phyloP scores from a whole-genome alignment of 2,113 vertebrate genomes.

The Spea bombifrons region DNA sequence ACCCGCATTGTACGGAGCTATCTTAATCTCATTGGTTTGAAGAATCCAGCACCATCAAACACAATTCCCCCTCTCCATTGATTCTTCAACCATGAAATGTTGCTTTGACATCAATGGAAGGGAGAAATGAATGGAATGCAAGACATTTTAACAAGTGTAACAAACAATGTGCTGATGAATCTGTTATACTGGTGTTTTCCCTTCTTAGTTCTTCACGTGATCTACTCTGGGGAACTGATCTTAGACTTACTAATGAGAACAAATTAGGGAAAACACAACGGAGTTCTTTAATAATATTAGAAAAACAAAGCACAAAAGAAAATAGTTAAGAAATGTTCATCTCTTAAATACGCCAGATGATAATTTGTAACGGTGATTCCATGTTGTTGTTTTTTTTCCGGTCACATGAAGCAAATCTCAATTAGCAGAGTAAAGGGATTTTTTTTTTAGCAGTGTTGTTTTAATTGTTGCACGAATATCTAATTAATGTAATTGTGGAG shows the following conservation, averaged over 20 bases:
- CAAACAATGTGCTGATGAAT: slow-evolving; percentile 40
- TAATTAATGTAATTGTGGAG: too few relatives aligned
- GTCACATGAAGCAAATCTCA: background rate
- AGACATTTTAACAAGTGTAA: slow-evolving; percentile 42
- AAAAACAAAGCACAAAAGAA: slow-evolving; percentile 27
- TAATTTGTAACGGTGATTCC: background rate
- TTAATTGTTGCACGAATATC: too few relatives aligned
- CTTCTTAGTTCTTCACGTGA: slow-evolving; percentile 38
- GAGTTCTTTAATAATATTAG: slow-evolving; percentile 30
- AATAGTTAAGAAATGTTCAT: slow-evolving; percentile 3
- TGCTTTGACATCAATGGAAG: slow-evolving; percentile 34
- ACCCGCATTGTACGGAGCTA: slow-evolving; percentile 34
- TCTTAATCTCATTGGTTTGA: slow-evolving; percentile 37
- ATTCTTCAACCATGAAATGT: slow-evolving; percentile 46
- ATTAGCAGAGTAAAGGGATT: background rate
- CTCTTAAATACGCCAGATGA: background rate
- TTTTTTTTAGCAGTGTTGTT: too few relatives aligned
- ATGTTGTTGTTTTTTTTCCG: background rate
- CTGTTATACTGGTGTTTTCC: slow-evolving; percentile 16
- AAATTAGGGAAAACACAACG: slow-evolving; percentile 30
- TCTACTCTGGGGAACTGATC: slow-evolving; percentile 7
- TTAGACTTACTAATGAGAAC: slow-evolving; percentile 39
- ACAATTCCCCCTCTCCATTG: slow-evolving; percentile 32
- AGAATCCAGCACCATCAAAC: background rate
- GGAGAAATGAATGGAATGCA: slow-evolving; percentile 46